phyloP scores from a whole-genome alignment of 2,888 invertebrate genomes.

The Tachystola acroxantha region DNA sequence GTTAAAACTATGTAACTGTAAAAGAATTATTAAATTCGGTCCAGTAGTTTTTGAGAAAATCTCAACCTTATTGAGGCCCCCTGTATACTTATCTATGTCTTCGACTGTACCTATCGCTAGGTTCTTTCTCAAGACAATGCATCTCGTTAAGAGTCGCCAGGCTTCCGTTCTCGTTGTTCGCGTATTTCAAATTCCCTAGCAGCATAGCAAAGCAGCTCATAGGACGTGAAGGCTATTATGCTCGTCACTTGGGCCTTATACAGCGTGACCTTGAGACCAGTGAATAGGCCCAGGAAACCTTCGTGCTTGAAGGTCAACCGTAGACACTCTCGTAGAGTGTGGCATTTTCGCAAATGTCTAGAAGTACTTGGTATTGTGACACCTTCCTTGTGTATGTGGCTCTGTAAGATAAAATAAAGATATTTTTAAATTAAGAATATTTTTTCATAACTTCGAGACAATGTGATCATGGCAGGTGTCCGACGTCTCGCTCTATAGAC shows the following conservation, averaged over 20 bases:
- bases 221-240: constrained; percentile 48
- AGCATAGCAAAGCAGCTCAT: constrained; percentile 47
- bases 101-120: too few species aligned
- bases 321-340: constrained; percentile 35
- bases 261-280: constrained; percentile 52
- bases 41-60: too few species aligned
- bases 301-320: constrained; percentile 30
- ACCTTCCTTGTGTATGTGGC: constrained; percentile 36
- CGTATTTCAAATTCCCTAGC: constrained; percentile 26
- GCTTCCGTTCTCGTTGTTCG: not conserved
- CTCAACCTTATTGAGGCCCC: too few species aligned
- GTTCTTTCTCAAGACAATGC: too few species aligned
- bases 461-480: too few species aligned
- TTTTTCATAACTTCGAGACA: too few species aligned
- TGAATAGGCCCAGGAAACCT: constrained; percentile 44
- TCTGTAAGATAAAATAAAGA: constrained; percentile 31
- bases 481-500: too few species aligned
- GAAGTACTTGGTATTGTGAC: constrained; percentile 34
- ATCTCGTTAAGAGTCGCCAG: not conserved
- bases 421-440: too few species aligned
- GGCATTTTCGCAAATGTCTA: constrained; percentile 37
- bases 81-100: too few species aligned
- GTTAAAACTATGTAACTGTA: too few species aligned
- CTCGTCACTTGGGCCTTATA: constrained; percentile 55
- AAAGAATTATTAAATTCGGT: too few species aligned